Evolutionary conservation across 2,113 vertebrate genomes (phyloP).

Genomic region (Leucoraja erinaceus): DNA sequence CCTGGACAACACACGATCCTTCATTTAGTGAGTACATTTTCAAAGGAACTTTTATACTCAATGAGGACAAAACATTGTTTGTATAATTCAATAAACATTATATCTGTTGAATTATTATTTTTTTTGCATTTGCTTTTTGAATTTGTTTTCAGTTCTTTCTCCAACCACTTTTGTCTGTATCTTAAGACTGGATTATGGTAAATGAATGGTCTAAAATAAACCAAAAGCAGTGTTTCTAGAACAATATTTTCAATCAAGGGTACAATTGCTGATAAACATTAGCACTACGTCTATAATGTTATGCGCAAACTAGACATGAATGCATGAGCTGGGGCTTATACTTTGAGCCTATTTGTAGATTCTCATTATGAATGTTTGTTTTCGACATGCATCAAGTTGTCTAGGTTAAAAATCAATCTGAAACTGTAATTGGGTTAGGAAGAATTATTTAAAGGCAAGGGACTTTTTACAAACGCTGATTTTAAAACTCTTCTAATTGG

Average conservation of each 20-base stretch:
- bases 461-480: conserved; percentile 28
- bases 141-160: neutral
- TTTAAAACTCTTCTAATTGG: conserved; percentile 26
- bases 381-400: neutral
- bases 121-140: neutral
- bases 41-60: neutral
- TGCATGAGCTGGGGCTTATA: neutral
- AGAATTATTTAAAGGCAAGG: conserved; percentile 36
- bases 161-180: no score
- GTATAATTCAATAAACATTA: neutral
- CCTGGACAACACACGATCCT: neutral
- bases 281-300: neutral
- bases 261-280: no score
- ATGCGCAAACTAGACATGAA: no score
- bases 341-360: conserved; percentile 9
- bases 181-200: no score
- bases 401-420: conserved; percentile 15
- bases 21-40: no score
- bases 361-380: neutral
- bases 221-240: no score
- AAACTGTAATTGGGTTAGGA: conserved; percentile 10
- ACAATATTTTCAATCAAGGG: no score
- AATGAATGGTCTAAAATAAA: no score
- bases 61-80: neutral
- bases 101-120: neutral